Percentiles rank a stretch among this genome's conserved stretches.
Evolutionary conservation across 2,113 vertebrate species (phyloP).

Genomic region (Centropus unirufus): DNA sequence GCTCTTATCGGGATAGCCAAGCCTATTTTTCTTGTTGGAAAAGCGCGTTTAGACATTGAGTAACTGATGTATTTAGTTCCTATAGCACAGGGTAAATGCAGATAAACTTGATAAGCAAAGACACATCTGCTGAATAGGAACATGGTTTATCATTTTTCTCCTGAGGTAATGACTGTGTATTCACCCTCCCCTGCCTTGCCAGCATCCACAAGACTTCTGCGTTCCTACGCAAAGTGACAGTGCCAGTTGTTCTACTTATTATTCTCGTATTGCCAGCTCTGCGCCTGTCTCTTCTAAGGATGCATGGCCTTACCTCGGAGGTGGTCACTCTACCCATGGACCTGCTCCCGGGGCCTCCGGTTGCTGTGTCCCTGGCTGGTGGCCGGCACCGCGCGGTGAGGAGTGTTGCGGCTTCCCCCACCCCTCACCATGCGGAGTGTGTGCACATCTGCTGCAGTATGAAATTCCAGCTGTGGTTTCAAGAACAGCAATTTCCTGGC

Average conservation of each 20-base stretch:
- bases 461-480: constrained; percentile 4
- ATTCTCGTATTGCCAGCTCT: constrained; percentile 18
- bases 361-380: constrained; percentile 55
- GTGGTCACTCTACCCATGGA: constrained; percentile 70
- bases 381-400: constrained; percentile 41
- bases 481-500: constrained; percentile 2
- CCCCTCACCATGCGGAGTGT: neutral
- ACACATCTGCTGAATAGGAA: neutral
- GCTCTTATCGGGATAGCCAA: constrained; percentile 25
- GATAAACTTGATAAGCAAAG: constrained; percentile 25
- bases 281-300: constrained; percentile 53
- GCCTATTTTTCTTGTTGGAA: constrained; percentile 18
- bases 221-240: constrained; percentile 3
- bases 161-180: neutral
- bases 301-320: constrained; percentile 19
- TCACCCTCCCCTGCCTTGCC: neutral
- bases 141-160: constrained; percentile 27
- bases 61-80: constrained; percentile 12
- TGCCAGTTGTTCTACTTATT: constrained; percentile 33
- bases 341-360: constrained; percentile 42
- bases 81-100: neutral
- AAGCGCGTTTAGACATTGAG: constrained; percentile 16
- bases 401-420: neutral
- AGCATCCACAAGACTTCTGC: neutral
- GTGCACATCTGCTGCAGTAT: neutral